phyloP scores from a whole-genome alignment of 2,797 vertebrate genomes.

The Sebastes oblongus region DNA sequence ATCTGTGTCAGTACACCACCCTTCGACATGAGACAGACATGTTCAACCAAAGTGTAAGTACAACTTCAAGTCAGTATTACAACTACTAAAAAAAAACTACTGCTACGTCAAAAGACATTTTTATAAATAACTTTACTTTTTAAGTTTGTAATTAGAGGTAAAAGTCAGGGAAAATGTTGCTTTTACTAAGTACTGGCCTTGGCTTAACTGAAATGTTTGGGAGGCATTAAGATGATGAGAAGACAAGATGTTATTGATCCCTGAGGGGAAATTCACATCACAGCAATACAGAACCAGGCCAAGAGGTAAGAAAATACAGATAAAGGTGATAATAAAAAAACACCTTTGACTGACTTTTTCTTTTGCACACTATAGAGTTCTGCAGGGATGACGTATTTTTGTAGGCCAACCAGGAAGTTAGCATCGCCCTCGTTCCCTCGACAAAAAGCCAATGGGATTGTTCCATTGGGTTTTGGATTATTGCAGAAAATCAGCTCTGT shows the following conservation, averaged over 20 bases:
- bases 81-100: background rate
- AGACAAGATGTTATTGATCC: background rate
- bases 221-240: background rate
- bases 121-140: no score
- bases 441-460: no score
- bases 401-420: no score
- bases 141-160: background rate
- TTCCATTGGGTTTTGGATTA: no score
- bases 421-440: no score
- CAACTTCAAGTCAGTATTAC: background rate
- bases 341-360: background rate
- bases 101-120: background rate
- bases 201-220: background rate
- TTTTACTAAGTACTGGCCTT: background rate
- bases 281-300: background rate
- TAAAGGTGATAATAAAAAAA: background rate
- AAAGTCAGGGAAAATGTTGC: no score
- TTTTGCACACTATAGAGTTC: background rate
- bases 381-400: no score
- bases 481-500: no score
- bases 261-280: background rate
- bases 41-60: slow-evolving; percentile 99
- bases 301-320: background rate
- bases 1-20: slow-evolving; percentile 96
- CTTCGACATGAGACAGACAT: slow-evolving; percentile 98